A percentile compares a stretch with the other conserved stretches of the same genome.
Evolutionary conservation across 2,797 vertebrate species (phyloP).

Genomic region (Florisuga fusca): DNA sequence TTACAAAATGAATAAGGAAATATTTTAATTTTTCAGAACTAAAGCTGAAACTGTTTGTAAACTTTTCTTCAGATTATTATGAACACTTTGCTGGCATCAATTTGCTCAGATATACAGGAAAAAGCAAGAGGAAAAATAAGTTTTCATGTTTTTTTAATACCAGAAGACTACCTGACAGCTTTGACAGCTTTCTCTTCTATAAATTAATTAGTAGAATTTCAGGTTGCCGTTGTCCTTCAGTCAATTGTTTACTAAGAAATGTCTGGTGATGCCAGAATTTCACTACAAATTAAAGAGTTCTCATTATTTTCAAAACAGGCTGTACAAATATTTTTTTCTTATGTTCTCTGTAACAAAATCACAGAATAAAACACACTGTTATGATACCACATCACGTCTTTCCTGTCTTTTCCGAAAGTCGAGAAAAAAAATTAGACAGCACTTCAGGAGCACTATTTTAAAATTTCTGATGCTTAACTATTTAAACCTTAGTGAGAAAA

Average conservation of each 20-base stretch:
- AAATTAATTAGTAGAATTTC: conserved; percentile 1
- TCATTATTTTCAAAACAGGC: not conserved
- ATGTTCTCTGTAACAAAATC: not conserved
- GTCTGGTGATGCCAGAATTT: not conserved
- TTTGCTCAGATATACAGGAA: not conserved
- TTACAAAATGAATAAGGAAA: not conserved
- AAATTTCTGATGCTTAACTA: not conserved
- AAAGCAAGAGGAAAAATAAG: not conserved
- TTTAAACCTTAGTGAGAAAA: not conserved
- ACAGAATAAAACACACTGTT: not conserved
- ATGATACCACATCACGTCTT: not conserved
- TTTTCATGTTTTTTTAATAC: not conserved
- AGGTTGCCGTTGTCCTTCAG: not conserved
- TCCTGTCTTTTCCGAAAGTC: not conserved
- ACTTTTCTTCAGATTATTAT: not conserved
- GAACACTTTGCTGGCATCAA: not conserved
- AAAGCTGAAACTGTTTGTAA: not conserved
- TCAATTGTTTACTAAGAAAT: not conserved
- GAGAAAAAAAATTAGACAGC: not conserved
- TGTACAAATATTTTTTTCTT: not conserved
- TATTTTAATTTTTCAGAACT: not conserved
- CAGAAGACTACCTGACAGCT: not conserved
- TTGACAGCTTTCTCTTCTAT: not conserved
- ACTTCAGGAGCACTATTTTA: not conserved
- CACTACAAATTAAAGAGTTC: not conserved